phyloP scores from a whole-genome alignment of 2,113 vertebrate genomes.

The Suricata suricatta region DNA sequence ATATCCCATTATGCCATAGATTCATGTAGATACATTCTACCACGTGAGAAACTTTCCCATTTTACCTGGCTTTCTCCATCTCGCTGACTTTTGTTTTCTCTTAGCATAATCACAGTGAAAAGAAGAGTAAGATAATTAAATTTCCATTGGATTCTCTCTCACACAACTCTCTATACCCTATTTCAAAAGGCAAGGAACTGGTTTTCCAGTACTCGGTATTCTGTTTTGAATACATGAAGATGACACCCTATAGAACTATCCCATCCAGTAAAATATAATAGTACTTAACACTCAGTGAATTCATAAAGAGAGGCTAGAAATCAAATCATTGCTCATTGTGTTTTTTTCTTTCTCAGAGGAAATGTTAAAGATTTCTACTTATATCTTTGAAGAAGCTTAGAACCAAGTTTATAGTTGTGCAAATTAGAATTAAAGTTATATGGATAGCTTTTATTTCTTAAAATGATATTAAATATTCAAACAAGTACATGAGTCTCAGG shows the following conservation, averaged over 20 bases:
- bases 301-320: background rate
- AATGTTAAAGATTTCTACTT: constrained; percentile 28
- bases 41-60: background rate
- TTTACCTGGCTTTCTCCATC: background rate
- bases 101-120: background rate
- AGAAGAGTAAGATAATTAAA: background rate
- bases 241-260: background rate
- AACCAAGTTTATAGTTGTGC: background rate
- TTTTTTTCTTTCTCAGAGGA: constrained; percentile 5
- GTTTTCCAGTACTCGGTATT: background rate
- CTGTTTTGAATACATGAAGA: background rate
- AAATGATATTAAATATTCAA: constrained; percentile 11
- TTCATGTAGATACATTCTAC: background rate
- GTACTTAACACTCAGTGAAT: background rate
- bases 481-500: background rate
- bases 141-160: background rate
- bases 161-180: background rate
- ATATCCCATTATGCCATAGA: background rate
- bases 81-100: background rate
- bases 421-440: constrained; percentile 51
- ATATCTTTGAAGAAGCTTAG: constrained; percentile 10
- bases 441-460: constrained; percentile 41
- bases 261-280: background rate
- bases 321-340: constrained; percentile 46
- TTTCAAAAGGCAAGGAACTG: background rate